Evolutionary conservation across 2,888 invertebrate genomes (phyloP).

Genomic region (Acanthoscelides obtectus): DNA sequence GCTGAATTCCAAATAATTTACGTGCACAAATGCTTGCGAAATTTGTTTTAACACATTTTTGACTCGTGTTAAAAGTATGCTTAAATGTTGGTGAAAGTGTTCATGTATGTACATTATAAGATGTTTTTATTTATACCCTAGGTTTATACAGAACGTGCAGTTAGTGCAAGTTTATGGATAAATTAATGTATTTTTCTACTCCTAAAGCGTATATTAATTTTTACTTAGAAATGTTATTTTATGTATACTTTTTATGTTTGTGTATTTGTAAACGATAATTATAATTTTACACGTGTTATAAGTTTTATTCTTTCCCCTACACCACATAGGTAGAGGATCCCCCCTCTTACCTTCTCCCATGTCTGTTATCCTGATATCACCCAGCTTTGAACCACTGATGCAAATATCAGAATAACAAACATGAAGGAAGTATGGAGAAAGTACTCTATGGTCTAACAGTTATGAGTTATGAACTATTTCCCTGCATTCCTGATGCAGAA

Average conservation of each 20-base stretch:
- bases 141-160: background rate
- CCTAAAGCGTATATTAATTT: constrained; percentile 9
- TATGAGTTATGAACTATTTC: too few species aligned
- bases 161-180: constrained; percentile 6
- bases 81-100: constrained; percentile 7
- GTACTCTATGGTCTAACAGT: too few species aligned
- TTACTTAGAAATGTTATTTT: background rate
- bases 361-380: too few species aligned
- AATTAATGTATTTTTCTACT: constrained; percentile 35
- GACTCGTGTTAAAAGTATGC: background rate
- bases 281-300: background rate
- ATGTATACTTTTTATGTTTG: background rate
- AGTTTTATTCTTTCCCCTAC: too few species aligned
- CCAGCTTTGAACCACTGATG: too few species aligned
- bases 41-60: background rate
- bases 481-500: too few species aligned
- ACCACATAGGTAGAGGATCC: too few species aligned
- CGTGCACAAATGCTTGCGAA: background rate
- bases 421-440: too few species aligned
- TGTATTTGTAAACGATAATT: background rate
- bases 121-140: constrained; percentile 5
- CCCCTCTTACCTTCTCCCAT: too few species aligned
- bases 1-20: too few species aligned
- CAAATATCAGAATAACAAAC: too few species aligned
- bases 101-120: constrained; percentile 16